Evolutionary conservation across 2,113 vertebrate genomes (phyloP).

Genomic region (Motacilla tschutschensis): DNA sequence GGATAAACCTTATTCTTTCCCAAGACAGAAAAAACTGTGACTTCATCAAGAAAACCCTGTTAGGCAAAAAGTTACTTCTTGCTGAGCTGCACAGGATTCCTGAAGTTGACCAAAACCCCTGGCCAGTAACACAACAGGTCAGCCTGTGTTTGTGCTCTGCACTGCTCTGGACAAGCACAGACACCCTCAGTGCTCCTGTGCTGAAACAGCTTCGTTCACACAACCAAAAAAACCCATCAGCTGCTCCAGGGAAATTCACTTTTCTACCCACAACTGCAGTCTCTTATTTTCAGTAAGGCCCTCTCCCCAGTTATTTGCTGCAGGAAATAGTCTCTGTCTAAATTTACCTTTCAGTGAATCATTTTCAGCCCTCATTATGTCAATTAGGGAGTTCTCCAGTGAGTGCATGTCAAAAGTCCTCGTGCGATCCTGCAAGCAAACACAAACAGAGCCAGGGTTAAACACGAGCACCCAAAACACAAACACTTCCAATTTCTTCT

Average conservation of each 20-base stretch:
- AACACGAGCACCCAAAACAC: neutral
- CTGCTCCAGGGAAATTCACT: neutral
- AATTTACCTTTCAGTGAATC: slow-evolving; percentile 98
- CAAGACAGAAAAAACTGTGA: neutral
- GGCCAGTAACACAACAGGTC: neutral
- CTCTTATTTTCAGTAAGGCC: neutral
- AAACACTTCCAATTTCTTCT: neutral
- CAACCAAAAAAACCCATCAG: neutral
- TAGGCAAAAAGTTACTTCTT: neutral
- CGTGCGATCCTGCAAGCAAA: slow-evolving; percentile 89
- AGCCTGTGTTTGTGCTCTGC: neutral
- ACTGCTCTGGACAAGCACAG: neutral
- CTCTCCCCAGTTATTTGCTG: slow-evolving; percentile 21
- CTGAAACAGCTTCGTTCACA: neutral
- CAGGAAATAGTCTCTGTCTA: slow-evolving; percentile 36
- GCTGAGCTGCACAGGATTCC: neutral
- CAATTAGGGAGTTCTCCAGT: slow-evolving; percentile 97
- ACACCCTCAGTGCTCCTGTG: neutral
- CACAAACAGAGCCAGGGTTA: slow-evolving; percentile 47
- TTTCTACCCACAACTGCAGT: neutral
- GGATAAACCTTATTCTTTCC: neutral
- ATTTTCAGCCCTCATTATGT: slow-evolving; percentile 99
- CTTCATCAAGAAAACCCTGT: neutral
- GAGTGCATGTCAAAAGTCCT: slow-evolving; percentile 98
- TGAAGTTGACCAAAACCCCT: neutral